Conservation (phyloP, 2,797 vertebrate species). For the Spizella passerina region DNA sequence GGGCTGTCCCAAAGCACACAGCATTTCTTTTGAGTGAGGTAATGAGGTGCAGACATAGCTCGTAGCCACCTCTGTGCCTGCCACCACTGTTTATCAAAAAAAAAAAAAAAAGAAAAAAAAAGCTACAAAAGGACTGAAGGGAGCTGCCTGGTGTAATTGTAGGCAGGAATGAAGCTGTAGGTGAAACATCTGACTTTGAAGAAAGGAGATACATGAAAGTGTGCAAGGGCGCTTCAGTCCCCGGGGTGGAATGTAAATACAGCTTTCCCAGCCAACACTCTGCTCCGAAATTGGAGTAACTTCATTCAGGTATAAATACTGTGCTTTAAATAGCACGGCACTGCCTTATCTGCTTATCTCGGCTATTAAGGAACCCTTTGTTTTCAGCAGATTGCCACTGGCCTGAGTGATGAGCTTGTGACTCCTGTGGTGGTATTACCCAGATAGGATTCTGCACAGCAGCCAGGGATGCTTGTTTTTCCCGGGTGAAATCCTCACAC, state of each 20-base stretch:
- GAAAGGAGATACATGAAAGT: conserved; percentile 33
- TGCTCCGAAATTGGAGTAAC: not conserved
- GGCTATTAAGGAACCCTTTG: not conserved
- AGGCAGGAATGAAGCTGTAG: not conserved
- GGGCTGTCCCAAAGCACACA: not conserved
- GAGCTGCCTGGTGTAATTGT: conserved; percentile 16
- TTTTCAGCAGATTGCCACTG: not conserved
- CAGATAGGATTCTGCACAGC: rapidly evolving
- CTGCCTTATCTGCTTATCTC: not conserved
- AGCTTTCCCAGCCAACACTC: conserved; percentile 4
- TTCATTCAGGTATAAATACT: conserved; percentile 8
- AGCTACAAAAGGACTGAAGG: not conserved
- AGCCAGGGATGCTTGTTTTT: not conserved
- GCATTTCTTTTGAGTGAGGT: not conserved
- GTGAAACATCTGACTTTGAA: conserved; percentile 10
- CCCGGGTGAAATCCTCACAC: not conserved
- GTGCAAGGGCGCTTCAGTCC: not conserved
- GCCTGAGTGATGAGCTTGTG: not conserved
- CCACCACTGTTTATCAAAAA: not conserved
- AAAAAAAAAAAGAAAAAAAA: not conserved
- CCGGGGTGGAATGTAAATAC: conserved; percentile 48
- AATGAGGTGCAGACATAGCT: not conserved
- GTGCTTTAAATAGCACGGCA: not conserved
- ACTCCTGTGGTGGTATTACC: not conserved
- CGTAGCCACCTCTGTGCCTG: not conserved